Evolutionary conservation across 2,888 invertebrate genomes (phyloP), one percentile per base, ranked within the genome.

Genomic region (Euzetes globulus): DNA sequence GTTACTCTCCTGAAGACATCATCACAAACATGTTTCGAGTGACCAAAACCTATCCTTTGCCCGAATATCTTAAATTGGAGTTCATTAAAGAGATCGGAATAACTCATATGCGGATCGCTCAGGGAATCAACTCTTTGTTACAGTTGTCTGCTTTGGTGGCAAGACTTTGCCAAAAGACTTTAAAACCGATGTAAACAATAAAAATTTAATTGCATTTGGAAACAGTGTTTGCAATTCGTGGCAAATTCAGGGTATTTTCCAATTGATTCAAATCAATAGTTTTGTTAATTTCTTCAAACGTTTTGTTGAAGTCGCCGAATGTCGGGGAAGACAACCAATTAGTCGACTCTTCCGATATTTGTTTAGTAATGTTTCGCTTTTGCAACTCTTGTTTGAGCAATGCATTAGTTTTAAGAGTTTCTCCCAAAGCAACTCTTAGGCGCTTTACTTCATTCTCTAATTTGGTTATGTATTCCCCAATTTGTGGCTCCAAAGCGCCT

Each of bases 1-100:
- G 99, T 0, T 99, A 98, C 83, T 94, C 97, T 0, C 88, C 95
- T 0, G 96, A 99, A 83, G 99, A 99, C 85, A 92, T 99, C 63
- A 91, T 99, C 79, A 89, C 90, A 77, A 98, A 94, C 83, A 88
- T 97, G 76, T 97, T 97, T 84, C 88, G 94, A 79, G 95, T 98
- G 33, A 89, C 91, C 83, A 97, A 97, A 84, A 90, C 88, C 78
- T 86, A 94, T 81, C 87, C 88, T 58, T 88, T 92, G 80, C 86
- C 89, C 41, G 97, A 97, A 83, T 87, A 87, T 71, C 82, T 92
- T 75, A 92, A 92, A 81, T 85, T 98, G 78, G 88, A 89, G 79
- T 91, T 91, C 82, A 88, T 97, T 77, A 90, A 91, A 83, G 93
- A 96, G 87, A 92, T 97, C 80, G 97, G 94, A 15, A 83, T 89